Base-by-base conservation (phyloP, 2,797 vertebrate species). In the Epinephelus malabaricus region DNA sequence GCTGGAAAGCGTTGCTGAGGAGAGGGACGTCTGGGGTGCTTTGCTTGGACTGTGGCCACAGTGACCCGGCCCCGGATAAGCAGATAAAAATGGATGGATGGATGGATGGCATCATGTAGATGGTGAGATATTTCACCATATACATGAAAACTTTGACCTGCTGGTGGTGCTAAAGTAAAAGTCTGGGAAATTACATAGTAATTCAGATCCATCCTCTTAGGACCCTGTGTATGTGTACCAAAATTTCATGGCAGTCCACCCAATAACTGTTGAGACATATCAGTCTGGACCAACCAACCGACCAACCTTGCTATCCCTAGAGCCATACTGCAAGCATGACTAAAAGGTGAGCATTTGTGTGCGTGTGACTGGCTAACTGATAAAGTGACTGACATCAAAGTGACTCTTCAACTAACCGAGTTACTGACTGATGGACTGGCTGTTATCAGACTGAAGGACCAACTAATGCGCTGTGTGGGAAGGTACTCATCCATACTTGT, bases 301-400 rank as follows among this genome's bases (percentile, higher is more conserved):
- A 30, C 50, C 11, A 43, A 43, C 40, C 9, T 9, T 43, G 40
- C 40, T 9, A 43, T 43, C 9, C 9, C 40, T 43, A 10, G 40
- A 43, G 45, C 14, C 46, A 7, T 47, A 56, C 47, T 17, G 6
- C 58, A 14, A 59, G 73, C n/a, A 1, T 40, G 14, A 17, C 64
- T 56, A 0, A 69, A 78, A 73, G 56, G 23, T 70, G 50, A 76
- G 34, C 65, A 34, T 51, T 21, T 4, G 21, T 67, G 69, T 53
- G 67, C 49, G 61, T 55, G 69, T 46, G 66, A 62, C 45, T 66
- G 43, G 15, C 51, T 58, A 23, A 53, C 15, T 34, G 76, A 71
- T 65, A 51, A 59, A 73, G 46, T 55, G 68, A 51, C 58, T 74
- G 70, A 74, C 63, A 73, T 73, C 65, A 58, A 63, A 81, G 75